These are phyloP conservation scores for Pachypanchax playfairii DNA, from an alignment of 2,113 vertebrate genomes.

Conservation along the genomic window DNA sequence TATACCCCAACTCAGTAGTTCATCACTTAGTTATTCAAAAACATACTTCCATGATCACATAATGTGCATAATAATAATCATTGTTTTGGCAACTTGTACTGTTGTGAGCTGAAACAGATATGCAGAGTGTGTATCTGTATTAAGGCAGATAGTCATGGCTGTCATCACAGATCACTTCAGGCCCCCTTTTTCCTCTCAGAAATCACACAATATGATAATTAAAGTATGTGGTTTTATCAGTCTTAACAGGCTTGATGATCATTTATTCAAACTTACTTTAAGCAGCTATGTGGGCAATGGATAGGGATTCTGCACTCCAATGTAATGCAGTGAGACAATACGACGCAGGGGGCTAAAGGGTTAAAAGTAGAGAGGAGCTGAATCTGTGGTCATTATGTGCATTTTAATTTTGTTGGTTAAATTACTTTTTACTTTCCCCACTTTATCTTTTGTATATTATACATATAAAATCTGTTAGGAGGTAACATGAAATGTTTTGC, in stretches of 20 bases:
- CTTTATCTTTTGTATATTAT: neutral
- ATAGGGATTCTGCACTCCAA: conserved; percentile 32
- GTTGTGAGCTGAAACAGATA: conserved; percentile 33
- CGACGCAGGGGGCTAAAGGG: conserved; percentile 28
- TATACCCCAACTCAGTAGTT: neutral
- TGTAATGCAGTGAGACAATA: conserved; percentile 29
- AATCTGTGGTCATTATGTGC: conserved; percentile 11
- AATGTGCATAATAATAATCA: conserved; percentile 36
- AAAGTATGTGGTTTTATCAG: conserved; percentile 33
- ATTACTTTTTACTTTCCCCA: neutral
- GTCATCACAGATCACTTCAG: conserved; percentile 53
- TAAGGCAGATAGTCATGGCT: conserved; percentile 61
- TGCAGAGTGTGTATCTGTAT: conserved; percentile 30
- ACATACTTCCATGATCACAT: conserved; percentile 14
- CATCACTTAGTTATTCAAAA: conserved; percentile 26
- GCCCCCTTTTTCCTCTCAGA: conserved; percentile 14
- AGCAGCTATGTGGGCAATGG: conserved; percentile 13
- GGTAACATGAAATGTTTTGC: neutral
- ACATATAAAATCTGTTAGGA: neutral
- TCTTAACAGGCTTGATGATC: conserved; percentile 24
- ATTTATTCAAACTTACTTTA: conserved; percentile 26
- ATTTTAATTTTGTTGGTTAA: conserved; percentile 10
- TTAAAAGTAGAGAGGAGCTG: conserved; percentile 27
- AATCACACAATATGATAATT: conserved; percentile 33
- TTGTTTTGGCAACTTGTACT: conserved; percentile 30